phyloP scores from a whole-genome alignment of 64 coral and sea anemone genomes.

The Stichodactyla mertensii region DNA sequence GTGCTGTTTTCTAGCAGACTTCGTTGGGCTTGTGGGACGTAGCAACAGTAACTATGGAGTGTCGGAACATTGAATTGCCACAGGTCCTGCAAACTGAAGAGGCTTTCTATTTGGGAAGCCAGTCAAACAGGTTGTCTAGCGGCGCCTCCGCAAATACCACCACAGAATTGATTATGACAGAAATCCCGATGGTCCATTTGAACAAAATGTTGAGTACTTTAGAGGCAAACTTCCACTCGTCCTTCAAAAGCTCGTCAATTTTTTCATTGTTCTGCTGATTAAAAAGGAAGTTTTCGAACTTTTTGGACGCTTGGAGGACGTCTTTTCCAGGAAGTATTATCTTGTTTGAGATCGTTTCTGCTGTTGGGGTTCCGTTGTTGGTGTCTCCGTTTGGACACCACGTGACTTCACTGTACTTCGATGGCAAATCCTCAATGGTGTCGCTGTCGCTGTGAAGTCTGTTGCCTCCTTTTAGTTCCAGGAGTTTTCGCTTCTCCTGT shows the following conservation, averaged over 20 bases:
- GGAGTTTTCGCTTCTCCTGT: slow-evolving; percentile 47
- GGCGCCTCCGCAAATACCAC: slow-evolving; percentile 57
- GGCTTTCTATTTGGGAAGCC: slow-evolving; percentile 12
- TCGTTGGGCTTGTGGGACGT: too few species aligned
- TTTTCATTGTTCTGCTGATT: slow-evolving; percentile 20
- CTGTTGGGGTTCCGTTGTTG: background rate
- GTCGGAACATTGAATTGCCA: too few species aligned
- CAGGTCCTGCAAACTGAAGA: too few species aligned
- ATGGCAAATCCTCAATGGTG: background rate
- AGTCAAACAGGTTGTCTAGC: slow-evolving; percentile 44
- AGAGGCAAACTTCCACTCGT: slow-evolving; percentile 63
- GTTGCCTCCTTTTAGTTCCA: slow-evolving; percentile 21
- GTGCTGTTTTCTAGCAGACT: too few species aligned
- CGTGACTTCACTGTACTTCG: background rate
- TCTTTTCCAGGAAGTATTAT: background rate
- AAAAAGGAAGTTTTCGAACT: slow-evolving; percentile 6
- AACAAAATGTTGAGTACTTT: slow-evolving; percentile 46
- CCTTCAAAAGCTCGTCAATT: slow-evolving; percentile 30
- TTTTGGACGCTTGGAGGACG: background rate
- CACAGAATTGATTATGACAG: slow-evolving; percentile 25
- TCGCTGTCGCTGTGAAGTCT: background rate
- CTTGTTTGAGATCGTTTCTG: background rate
- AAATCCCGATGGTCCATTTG: slow-evolving; percentile 32
- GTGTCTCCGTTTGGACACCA: background rate
- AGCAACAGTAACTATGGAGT: too few species aligned